phyloP scores from a whole-genome alignment of 2,888 invertebrate species.

The Brenthis ino region DNA sequence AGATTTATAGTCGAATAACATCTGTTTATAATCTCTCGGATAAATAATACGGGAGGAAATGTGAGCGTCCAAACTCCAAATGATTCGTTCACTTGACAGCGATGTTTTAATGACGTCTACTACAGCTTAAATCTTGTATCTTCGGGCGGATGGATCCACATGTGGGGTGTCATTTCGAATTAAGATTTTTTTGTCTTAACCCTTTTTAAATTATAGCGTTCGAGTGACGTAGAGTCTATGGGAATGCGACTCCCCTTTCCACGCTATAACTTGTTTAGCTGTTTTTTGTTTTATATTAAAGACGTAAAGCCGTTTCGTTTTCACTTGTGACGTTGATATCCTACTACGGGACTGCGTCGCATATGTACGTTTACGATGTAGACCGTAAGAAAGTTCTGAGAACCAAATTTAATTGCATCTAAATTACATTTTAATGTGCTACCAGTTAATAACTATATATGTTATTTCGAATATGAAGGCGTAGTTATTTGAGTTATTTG shows the following conservation, averaged over 20 bases:
- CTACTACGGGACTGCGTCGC: slow-evolving; percentile 18
- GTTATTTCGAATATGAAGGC: not conserved
- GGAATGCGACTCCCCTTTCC: slow-evolving; percentile 58
- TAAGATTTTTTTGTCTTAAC: slow-evolving; percentile 69
- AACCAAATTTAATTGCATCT: slow-evolving; percentile 16
- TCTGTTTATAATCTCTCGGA: slow-evolving; percentile 72
- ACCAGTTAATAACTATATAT: no score
- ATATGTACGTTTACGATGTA: slow-evolving; percentile 15
- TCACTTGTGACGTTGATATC: slow-evolving; percentile 28
- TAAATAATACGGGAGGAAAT: slow-evolving; percentile 68
- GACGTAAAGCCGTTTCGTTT: slow-evolving; percentile 26
- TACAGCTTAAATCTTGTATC: slow-evolving; percentile 51
- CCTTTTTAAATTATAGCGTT: slow-evolving; percentile 74
- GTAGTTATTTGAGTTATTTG: slow-evolving; percentile 15
- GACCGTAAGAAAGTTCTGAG: not conserved
- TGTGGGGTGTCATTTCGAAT: slow-evolving; percentile 64
- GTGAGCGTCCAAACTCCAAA: slow-evolving; percentile 53
- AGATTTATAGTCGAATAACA: slow-evolving; percentile 72
- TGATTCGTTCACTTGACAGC: slow-evolving; percentile 68
- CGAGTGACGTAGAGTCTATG: slow-evolving; percentile 67
- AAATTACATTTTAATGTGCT: slow-evolving; percentile 6
- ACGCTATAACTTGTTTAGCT: slow-evolving; percentile 14
- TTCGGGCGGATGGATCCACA: slow-evolving; percentile 55
- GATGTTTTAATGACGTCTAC: slow-evolving; percentile 59
- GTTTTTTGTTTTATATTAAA: slow-evolving; percentile 28